Base-by-base conservation (phyloP, 53 echinoderm and acorn worm species). In the Apostichopus leukothele region DNA sequence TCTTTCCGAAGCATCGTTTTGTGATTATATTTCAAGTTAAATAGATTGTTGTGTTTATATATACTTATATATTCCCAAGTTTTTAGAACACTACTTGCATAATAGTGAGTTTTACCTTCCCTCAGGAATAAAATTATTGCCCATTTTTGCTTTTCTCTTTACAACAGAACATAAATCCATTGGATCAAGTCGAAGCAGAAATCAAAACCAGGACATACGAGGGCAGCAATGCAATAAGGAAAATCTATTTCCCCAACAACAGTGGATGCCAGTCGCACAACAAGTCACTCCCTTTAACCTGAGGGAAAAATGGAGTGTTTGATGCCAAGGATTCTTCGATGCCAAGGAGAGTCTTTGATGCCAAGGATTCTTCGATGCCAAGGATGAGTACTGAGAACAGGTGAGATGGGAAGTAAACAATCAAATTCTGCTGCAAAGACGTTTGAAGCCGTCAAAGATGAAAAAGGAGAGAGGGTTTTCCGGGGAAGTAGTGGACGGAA, bases 221-320 rank as follows among this genome's bases (percentile, higher is more conserved):
- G 75, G 89, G 89, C 50, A 89, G 84, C 75, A 94, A 94, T 76
- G 87, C 92, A 22, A 91, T 94, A 55, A 63, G 94, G 89, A 91
- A 92, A 60, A 94, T 89, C 67, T 89, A 90, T 18, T 91, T 91
- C 25, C 88, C 87, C 12, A 90, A 87, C 50, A 75, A 67, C 11
- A 68, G 50, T 5, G 71, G 71, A 3, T 39, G 39, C 39, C 39
- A 39, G 39, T 71, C 5, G 71, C 6, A 19, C 16, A 71, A 71
- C 18, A 6, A 71, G 5, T 5, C 71, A 71, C 1, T n/a, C 18
- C 20, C 4, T 18, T 16, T 18, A 6, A 6, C 18, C 6, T 6
- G 71, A 19, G 20, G 20, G 6, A 5, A 6, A 71, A 71, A 0
- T 21, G 0, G 16, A 3, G 3, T 18, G 20, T 71, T n/a, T 6